Base-by-base conservation (phyloP, 2,888 invertebrate genomes). In the Drosophila hamatofila region DNA sequence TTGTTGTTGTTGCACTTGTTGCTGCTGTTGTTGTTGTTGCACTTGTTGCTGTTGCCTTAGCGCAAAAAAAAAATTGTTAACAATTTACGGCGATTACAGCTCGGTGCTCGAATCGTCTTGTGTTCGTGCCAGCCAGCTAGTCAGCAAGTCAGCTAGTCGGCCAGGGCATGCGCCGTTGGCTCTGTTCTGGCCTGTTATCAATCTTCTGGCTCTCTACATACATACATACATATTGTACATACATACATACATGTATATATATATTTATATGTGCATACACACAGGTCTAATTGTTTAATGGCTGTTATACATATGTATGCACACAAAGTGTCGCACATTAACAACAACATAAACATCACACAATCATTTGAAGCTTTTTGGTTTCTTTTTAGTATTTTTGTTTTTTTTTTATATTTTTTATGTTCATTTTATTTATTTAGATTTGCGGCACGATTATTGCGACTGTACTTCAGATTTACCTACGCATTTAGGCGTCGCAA, bases 1-100 rank as follows among this genome's bases (percentile, higher is more conserved):
- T 66, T 75, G 55, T 12, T 67, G 68, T 57, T 65, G 67, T 42
- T 56, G 66, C n/a, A n/a, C n/a, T 49, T 62, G 61, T 64, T 66
- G 76, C 61, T 64, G 70, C 51, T 23, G 67, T 49, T 62, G 61
- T 64, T 66, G 77, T 64, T 67, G 70, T 49, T 25, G 75, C 82
- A 48, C 57, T 33, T 51, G 54, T 39, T n/a, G 37, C 54, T 39
- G 37, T 75, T 70, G 72, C 86, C 84, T 90, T 86, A 74, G 86
- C 88, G 27, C 27, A 80, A 23, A 44, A 16, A 23, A 21, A 14
- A 44, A 44, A 88, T 89, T 91, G 90, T 91, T 90, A 90, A 90
- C 89, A 88, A 81, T 81, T 81, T 69, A 72, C 75, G 69, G 61
- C 73, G 81, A 88, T 87, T 86, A 82, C 78, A 72, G 72, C 55